Evolutionary conservation across 2,113 vertebrate genomes (phyloP).

Genomic region (Diglossa brunneiventris): DNA sequence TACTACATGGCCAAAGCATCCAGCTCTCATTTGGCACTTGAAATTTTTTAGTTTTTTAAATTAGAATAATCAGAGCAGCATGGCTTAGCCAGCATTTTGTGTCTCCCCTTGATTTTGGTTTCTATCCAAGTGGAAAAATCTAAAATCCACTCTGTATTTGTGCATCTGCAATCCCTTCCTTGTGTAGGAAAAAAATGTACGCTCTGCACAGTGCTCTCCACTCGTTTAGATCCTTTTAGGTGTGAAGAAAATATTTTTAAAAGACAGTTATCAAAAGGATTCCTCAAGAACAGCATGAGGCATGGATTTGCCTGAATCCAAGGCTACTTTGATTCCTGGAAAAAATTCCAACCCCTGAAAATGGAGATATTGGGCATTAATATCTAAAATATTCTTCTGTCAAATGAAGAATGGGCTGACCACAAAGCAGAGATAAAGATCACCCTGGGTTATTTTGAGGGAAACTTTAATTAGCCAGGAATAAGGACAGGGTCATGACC

Average conservation of each 20-base stretch:
- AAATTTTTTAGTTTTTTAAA: not conserved
- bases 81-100: not conserved
- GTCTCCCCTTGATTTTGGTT: not conserved
- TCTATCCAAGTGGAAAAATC: not conserved
- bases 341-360: not conserved
- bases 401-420: not conserved
- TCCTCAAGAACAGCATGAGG: accelerated
- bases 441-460: not conserved
- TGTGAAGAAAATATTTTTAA: not conserved
- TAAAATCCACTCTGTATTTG: not conserved
- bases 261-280: not conserved
- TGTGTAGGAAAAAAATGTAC: not conserved
- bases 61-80: not conserved
- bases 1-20: not conserved
- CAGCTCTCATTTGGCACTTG: not conserved
- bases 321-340: not conserved
- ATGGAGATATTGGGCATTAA: not conserved
- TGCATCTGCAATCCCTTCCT: not conserved
- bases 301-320: not conserved
- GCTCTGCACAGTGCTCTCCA: not conserved
- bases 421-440: not conserved
- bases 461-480: not conserved
- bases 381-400: not conserved
- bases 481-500: not conserved
- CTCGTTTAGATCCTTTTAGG: not conserved